Evolutionary conservation across 2,888 invertebrate species (phyloP).

Genomic region (Mimachlamys varia): DNA sequence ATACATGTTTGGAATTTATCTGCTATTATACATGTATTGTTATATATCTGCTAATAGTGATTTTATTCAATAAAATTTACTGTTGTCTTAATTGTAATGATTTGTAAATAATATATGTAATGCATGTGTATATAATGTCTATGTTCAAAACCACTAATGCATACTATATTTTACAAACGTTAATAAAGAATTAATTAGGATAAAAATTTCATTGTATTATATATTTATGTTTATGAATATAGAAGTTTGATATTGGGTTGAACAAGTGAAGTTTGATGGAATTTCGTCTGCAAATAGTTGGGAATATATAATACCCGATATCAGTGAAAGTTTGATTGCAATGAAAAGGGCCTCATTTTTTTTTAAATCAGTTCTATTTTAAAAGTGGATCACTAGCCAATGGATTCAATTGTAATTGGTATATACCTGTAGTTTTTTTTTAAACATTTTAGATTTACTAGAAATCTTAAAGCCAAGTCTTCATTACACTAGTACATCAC

Average conservation of each 20-base stretch:
- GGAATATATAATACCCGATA: no score
- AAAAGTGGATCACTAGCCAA: no score
- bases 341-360: no score
- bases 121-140: not conserved
- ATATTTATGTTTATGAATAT: not conserved
- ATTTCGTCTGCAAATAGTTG: no score
- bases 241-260: not conserved
- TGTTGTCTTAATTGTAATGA: not conserved
- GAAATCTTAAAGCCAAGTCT: no score
- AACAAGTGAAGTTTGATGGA: not conserved
- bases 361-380: no score
- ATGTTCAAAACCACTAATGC: not conserved
- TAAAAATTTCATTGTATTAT: slow-evolving; percentile 3
- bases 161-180: not conserved
- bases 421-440: no score
- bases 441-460: no score
- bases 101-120: not conserved
- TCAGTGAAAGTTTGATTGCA: no score
- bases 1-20: not conserved
- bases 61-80: not conserved
- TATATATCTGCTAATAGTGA: not conserved
- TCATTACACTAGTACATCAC: no score
- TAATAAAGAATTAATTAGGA: not conserved
- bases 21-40: not conserved
- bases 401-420: no score